Conservation (phyloP, 2,888 invertebrate genomes). For the Pyrrhia umbra region DNA sequence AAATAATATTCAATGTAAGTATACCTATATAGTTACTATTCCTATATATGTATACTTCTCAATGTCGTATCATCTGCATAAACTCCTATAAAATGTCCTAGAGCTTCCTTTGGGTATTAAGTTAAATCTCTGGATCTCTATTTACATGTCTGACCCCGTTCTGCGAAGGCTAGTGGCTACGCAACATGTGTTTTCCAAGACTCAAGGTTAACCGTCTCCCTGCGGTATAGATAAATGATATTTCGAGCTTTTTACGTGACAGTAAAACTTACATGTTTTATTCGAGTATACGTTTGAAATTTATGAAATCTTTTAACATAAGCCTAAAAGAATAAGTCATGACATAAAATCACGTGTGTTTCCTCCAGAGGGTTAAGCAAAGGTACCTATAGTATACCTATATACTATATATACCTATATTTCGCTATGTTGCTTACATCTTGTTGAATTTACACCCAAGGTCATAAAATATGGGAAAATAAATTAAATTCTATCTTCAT, state of each 20-base stretch:
- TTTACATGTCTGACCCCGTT: constrained; percentile 24
- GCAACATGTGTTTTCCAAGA: constrained; percentile 44
- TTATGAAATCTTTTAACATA: neutral
- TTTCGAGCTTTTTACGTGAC: constrained; percentile 15
- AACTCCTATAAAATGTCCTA: constrained; percentile 7
- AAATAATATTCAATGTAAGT: too few species aligned
- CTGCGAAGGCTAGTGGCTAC: constrained; percentile 23
- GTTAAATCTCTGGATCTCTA: constrained; percentile 22
- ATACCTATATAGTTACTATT: too few species aligned
- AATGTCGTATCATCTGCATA: neutral
- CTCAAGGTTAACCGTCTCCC: constrained; percentile 36
- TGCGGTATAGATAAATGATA: constrained; percentile 25
- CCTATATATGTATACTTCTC: neutral
- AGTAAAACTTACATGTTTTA: neutral
- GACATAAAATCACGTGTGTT: too few species aligned
- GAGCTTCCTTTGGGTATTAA: constrained; percentile 4
- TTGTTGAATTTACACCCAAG: too few species aligned
- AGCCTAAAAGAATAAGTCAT: too few species aligned
- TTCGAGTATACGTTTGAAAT: neutral
- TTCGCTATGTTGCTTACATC: too few species aligned
- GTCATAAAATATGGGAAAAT: too few species aligned
- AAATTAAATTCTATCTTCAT: constrained; percentile 40
- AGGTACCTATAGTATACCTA: too few species aligned
- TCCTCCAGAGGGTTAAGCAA: too few species aligned
- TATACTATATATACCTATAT: too few species aligned